These are phyloP conservation scores for Alcedo quadribrachys DNA, from an alignment of 2,797 vertebrate species.

Conservation along the genomic window DNA sequence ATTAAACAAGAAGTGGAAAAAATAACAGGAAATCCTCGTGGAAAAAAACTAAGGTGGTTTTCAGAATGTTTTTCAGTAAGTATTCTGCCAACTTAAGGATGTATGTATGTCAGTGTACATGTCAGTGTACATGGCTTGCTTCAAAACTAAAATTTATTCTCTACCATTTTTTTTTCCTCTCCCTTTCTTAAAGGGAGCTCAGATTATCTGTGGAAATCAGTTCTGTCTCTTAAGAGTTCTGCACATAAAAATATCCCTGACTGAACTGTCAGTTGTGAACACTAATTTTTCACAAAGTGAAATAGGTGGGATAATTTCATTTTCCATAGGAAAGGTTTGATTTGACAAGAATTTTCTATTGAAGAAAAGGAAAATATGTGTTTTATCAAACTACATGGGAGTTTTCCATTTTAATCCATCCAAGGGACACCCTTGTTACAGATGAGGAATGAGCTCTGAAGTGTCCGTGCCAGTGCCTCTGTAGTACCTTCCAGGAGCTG, in stretches of 20 bases:
- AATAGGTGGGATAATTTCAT: background rate
- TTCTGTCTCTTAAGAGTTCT: background rate
- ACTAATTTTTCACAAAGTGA: background rate
- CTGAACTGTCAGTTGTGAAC: background rate
- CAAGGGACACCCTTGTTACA: background rate
- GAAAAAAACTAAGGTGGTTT: conserved; percentile 92
- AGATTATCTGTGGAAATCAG: background rate
- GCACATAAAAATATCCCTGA: background rate
- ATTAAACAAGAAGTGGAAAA: conserved; percentile 96
- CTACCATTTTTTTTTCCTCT: background rate
- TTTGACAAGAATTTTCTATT: background rate
- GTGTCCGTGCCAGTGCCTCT: background rate
- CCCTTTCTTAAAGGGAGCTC: background rate
- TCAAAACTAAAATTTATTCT: background rate
- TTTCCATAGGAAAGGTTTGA: background rate
- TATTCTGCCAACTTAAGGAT: conserved; percentile 30
- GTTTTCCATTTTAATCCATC: background rate
- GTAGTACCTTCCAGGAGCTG: background rate
- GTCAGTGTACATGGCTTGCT: background rate
- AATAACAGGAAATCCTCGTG: conserved; percentile 76
- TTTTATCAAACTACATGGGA: background rate
- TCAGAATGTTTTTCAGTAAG: conserved; percentile 94
- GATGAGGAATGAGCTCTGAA: background rate
- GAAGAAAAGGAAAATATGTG: background rate
- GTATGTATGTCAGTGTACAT: background rate